Percentiles rank a stretch among this genome's conserved stretches.
Evolutionary conservation across 2,797 vertebrate species (phyloP).

Genomic region (Darevskia nairensis): DNA sequence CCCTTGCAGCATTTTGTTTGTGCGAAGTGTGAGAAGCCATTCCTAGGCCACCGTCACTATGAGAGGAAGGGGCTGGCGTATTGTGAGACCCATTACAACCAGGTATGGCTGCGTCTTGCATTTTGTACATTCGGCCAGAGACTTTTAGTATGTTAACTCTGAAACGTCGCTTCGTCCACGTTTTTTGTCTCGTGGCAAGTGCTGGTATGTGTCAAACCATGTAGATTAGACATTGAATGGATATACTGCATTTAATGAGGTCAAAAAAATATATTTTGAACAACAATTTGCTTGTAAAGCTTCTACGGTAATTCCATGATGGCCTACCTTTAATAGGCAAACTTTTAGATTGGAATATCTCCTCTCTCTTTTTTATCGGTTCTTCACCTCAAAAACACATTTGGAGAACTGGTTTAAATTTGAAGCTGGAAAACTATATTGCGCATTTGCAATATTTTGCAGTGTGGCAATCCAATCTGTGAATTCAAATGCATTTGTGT

Average conservation of each 20-base stretch:
- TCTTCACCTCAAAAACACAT: background rate
- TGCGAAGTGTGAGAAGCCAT: slow-evolving; percentile 96
- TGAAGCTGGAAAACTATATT: background rate
- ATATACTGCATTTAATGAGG: background rate
- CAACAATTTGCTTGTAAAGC: background rate
- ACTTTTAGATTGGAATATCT: background rate
- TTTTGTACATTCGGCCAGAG: background rate
- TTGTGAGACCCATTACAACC: slow-evolving; percentile 99
- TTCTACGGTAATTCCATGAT: background rate
- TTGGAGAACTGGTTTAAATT: background rate
- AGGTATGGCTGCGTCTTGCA: slow-evolving; percentile 80
- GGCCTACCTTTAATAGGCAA: background rate
- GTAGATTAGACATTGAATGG: background rate
- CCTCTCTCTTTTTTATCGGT: background rate
- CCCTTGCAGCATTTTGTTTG: slow-evolving; percentile 93
- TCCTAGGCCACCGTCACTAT: slow-evolving; percentile 98
- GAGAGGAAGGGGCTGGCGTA: slow-evolving; percentile 98
- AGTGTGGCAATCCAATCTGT: background rate
- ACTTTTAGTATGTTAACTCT: background rate
- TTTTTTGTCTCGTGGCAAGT: background rate
- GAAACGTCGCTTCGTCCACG: background rate
- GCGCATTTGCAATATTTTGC: background rate
- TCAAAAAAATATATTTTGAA: background rate
- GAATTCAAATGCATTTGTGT: background rate
- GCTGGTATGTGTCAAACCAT: background rate